A percentile compares a stretch with the other conserved stretches of the same genome.
These are phyloP conservation scores for Bicyclus anynana DNA, from an alignment of 1,140 invertebrate genomes.

Conservation along the genomic window DNA sequence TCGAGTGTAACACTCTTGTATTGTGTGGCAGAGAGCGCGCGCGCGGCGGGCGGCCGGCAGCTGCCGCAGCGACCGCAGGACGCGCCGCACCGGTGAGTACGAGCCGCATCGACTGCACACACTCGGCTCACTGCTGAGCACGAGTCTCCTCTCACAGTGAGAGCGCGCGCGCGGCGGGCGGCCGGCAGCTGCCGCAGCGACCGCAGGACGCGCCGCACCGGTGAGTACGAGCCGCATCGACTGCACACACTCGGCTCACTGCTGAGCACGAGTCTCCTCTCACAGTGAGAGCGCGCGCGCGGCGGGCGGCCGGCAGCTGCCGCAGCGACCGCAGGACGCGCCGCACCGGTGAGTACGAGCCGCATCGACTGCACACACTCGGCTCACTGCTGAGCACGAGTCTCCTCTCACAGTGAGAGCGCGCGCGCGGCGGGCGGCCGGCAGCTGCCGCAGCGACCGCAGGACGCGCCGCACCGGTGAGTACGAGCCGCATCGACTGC, in stretches of 20 bases:
- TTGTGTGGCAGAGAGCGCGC: constrained; percentile 25
- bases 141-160: too few relatives aligned
- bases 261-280: too few relatives aligned
- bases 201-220: constrained; percentile 27
- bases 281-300: constrained; percentile 31
- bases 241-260: too few relatives aligned
- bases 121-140: too few relatives aligned
- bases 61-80: constrained; percentile 26
- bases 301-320: constrained; percentile 33
- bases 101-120: not conserved
- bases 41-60: constrained; percentile 33
- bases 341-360: constrained; percentile 26
- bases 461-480: constrained; percentile 32
- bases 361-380: not conserved
- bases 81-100: constrained; percentile 27
- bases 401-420: too few relatives aligned
- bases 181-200: constrained; percentile 32
- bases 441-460: constrained; percentile 29
- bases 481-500: not conserved
- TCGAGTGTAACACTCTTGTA: too few relatives aligned
- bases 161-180: constrained; percentile 27
- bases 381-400: too few relatives aligned
- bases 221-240: constrained; percentile 3
- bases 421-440: constrained; percentile 31
- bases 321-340: constrained; percentile 22